Conservation (phyloP, 2,113 vertebrate species). For the Rhinichthys klamathensis region DNA sequence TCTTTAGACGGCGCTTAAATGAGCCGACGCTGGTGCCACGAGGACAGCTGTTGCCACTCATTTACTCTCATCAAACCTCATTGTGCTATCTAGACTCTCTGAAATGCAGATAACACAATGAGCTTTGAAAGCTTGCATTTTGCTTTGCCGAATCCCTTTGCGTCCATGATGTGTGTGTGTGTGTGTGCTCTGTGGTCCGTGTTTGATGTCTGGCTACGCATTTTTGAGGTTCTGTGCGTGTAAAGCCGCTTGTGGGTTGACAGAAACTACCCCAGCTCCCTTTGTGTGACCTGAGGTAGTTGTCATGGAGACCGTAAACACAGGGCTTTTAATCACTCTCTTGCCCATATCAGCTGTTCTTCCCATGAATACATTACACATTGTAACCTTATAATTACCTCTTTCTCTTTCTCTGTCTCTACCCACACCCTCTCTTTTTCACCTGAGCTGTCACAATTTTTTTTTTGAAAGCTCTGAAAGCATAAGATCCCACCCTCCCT, state of each 20-base stretch:
- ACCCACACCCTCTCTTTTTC: not conserved
- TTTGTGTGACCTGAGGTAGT: conserved; percentile 64
- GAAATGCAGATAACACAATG: conserved; percentile 39
- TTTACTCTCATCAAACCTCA: conserved; percentile 38
- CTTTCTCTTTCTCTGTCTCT: not conserved
- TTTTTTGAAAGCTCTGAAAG: too few species aligned
- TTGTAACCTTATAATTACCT: conserved; percentile 69
- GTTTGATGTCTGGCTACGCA: conserved; percentile 24
- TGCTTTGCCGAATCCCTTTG: not conserved
- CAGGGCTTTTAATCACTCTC: conserved; percentile 41
- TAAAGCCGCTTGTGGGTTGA: conserved; percentile 28
- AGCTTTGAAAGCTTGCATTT: conserved; percentile 18
- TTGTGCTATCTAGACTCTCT: conserved; percentile 25
- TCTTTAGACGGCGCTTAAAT: not conserved
- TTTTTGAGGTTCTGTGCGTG: not conserved
- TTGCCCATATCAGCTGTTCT: conserved; percentile 53
- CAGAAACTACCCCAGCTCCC: conserved; percentile 46
- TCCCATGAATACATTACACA: conserved; percentile 59
- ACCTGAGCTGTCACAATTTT: not conserved
- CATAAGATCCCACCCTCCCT: too few species aligned
- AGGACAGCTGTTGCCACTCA: conserved; percentile 39
- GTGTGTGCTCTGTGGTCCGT: not conserved
- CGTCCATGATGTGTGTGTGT: not conserved
- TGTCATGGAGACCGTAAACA: conserved; percentile 67
- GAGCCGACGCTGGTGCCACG: conserved; percentile 8